Conservation (phyloP, 2,888 invertebrate species). For the Ormyrus nitidulus region DNA sequence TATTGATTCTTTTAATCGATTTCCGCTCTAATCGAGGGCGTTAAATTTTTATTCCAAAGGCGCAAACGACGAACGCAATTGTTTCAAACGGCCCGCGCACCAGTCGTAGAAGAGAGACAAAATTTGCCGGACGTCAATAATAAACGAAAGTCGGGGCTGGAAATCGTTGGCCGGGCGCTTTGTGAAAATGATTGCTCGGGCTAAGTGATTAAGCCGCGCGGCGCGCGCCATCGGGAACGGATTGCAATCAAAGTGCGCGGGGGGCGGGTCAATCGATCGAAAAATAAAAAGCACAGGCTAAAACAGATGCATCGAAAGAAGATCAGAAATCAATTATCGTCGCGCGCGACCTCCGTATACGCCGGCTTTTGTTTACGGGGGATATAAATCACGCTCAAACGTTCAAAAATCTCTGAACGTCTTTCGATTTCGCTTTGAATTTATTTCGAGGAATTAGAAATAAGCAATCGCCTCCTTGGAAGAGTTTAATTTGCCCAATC, state of each 20-base stretch:
- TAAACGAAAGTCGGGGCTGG: background rate
- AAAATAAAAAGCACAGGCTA: background rate
- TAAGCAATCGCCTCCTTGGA: no score
- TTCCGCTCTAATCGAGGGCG: no score
- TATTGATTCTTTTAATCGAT: no score
- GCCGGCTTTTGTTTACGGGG: slow-evolving; percentile 14
- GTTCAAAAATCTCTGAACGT: background rate
- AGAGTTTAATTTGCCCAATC: no score
- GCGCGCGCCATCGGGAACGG: slow-evolving; percentile 2
- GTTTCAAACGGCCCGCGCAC: no score
- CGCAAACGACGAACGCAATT: no score
- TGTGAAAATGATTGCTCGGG: no score
- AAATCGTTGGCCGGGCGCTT: background rate
- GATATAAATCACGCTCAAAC: slow-evolving; percentile 36
- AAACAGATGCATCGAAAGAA: slow-evolving; percentile 13
- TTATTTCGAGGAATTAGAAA: background rate
- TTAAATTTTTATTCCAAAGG: no score
- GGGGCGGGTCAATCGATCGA: slow-evolving; percentile 1
- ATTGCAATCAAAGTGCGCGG: slow-evolving; percentile 29
- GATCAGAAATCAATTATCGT: slow-evolving; percentile 48
- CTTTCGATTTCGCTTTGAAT: background rate
- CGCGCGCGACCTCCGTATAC: background rate
- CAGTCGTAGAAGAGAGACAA: no score
- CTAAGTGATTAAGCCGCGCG: no score
- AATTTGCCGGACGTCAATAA: background rate